Evolutionary conservation across 64 coral and sea anemone genomes (phyloP).

Genomic region (Anthopleura sola): DNA sequence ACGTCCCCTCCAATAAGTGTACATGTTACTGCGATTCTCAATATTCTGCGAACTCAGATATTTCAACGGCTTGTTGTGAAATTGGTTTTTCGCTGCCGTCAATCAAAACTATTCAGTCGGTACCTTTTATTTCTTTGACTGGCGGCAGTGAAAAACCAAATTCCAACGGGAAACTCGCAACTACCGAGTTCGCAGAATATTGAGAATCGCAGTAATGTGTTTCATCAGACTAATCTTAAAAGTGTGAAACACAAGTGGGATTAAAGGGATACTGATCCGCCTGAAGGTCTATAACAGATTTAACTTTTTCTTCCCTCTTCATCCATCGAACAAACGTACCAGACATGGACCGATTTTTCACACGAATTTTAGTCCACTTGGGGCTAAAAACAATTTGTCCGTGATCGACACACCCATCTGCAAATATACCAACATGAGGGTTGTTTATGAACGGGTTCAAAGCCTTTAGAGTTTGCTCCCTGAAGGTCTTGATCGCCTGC

Average conservation of each 20-base stretch:
- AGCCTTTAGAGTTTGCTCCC: slow-evolving; percentile 59
- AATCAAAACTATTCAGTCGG: background rate
- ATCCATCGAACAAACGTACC: slow-evolving; percentile 38
- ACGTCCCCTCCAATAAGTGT: no score
- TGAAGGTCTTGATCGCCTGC: slow-evolving; percentile 55
- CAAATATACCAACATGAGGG: slow-evolving; percentile 50
- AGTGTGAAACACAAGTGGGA: slow-evolving; percentile 37
- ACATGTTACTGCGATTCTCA: no score
- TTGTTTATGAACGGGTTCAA: slow-evolving; percentile 38
- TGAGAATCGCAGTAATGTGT: background rate
- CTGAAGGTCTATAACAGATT: slow-evolving; percentile 23
- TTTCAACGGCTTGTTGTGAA: background rate
- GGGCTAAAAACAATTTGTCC: slow-evolving; percentile 56
- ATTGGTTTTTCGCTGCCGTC: background rate
- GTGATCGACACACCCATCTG: slow-evolving; percentile 77
- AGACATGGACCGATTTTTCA: slow-evolving; percentile 38
- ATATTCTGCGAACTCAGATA: no score
- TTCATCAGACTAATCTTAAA: background rate
- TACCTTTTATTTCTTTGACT: no score
- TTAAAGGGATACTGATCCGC: slow-evolving; percentile 38
- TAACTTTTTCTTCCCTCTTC: background rate
- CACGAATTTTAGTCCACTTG: slow-evolving; percentile 41
- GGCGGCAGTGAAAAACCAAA: no score
- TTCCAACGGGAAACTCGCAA: no score
- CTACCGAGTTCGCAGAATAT: no score